Base-by-base conservation (phyloP, 2,888 invertebrate genomes). In the Nomada flava region DNA sequence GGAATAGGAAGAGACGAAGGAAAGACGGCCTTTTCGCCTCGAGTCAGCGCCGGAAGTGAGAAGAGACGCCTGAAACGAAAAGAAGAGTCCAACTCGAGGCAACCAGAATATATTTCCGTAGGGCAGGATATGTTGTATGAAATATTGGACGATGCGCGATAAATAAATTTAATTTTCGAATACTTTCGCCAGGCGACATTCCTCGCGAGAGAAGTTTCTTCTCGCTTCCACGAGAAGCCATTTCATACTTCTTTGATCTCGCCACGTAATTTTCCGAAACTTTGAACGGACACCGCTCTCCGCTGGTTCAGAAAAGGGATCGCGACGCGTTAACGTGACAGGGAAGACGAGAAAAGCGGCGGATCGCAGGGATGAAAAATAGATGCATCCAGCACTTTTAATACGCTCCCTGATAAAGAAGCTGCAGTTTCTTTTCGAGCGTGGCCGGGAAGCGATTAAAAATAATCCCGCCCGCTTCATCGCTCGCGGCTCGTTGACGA, bases 401-500 rank as follows among this genome's bases (percentile, higher is more conserved):
- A 86, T 82, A 82, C 76, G 47, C 5, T 53, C 57, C 75, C 65
- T 76, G 79, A 88, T 86, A 88, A 88, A 77, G 70, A 63, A 67
- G 29, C 59, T 26, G 65, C 36, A 57, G 60, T 23, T 18, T 52
- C 29, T 67, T 60, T 44, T 11, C 47, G 13, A 60, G 20, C 47
- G 50, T 5, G 10, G 44, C 72, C 18, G 44, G 23, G 70, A 53
- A 67, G 70, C 80, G 64, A 87, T 87, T 86, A 88, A 88, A 88
- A 88, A 83, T 88, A 86, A 88, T 88, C 88, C 83, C 60, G 63
- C 71, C 80, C 76, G 78, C 88, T 87, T 88, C 86, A 80, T 86
- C 81, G 88, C 82, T 80, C 69, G 77, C 79, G 79, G 85, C 83
- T 85, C 86, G 81, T 86, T 86, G 89, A 90, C 88, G 87, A 90